Percentiles rank a stretch among this genome's conserved stretches.
These are phyloP conservation scores for Antrozous pallidus DNA, from an alignment of 2,797 vertebrate genomes.

Conservation along the genomic window DNA sequence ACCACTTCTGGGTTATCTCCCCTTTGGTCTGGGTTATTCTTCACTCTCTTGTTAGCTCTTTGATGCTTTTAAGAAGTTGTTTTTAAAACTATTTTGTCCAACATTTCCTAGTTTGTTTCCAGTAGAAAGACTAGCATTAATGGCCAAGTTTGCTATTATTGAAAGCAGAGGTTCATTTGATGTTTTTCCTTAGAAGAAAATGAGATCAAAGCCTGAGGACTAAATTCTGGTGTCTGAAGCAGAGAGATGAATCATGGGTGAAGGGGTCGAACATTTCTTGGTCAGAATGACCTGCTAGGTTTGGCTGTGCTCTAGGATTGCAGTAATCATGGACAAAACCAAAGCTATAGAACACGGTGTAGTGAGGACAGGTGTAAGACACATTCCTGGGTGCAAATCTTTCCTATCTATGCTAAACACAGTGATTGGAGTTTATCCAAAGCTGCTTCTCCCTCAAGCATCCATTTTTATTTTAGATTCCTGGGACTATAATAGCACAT, in stretches of 20 bases:
- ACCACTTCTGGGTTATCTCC: not conserved
- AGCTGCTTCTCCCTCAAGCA: not conserved
- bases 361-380: not conserved
- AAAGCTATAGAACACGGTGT: not conserved
- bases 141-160: not conserved
- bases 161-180: not conserved
- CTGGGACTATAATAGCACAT: not conserved
- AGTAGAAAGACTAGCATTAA: not conserved
- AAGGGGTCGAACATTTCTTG: not conserved
- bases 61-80: not conserved
- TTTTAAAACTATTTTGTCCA: not conserved
- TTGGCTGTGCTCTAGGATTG: constrained; percentile 27
- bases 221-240: not conserved
- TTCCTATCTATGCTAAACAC: not conserved
- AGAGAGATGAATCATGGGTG: not conserved
- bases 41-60: not conserved
- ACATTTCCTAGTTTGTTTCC: not conserved
- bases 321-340: not conserved
- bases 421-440: not conserved
- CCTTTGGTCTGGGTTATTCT: not conserved
- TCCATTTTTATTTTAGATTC: not conserved
- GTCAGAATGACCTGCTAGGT: not conserved
- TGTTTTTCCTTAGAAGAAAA: constrained; percentile 14
- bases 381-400: not conserved
- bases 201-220: not conserved